Evolutionary conservation across 2,797 vertebrate genomes (phyloP).

Genomic region (Myioborus melanocephalus): DNA sequence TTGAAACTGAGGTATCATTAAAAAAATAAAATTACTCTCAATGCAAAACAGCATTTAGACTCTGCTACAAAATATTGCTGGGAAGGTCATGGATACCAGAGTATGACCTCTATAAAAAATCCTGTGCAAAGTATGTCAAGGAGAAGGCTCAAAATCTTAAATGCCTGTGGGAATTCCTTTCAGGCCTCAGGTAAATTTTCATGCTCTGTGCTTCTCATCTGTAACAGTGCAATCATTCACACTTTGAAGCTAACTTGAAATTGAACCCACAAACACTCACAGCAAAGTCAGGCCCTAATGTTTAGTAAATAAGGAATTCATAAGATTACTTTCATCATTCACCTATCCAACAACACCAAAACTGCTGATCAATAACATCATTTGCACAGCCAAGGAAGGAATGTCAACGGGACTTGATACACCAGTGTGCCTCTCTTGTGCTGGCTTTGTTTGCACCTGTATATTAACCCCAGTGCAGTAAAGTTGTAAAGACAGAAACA

Average conservation of each 20-base stretch:
- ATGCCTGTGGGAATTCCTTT: neutral
- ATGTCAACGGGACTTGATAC: neutral
- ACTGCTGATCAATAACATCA: neutral
- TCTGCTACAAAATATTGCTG: neutral
- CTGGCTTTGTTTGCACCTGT: neutral
- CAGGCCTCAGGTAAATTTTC: neutral
- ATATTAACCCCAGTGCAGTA: neutral
- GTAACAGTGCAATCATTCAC: neutral
- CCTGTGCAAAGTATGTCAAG: neutral
- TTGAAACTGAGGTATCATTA: conserved; percentile 21
- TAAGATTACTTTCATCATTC: neutral
- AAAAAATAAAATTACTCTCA: neutral
- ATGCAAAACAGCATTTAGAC: neutral
- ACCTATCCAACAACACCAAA: neutral
- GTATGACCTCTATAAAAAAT: neutral
- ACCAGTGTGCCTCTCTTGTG: neutral
- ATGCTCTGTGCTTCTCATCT: neutral
- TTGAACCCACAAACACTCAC: neutral
- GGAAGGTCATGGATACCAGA: neutral
- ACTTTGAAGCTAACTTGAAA: neutral
- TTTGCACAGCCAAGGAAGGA: neutral
- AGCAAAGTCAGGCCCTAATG: neutral
- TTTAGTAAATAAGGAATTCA: neutral
- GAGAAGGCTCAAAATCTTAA: neutral
- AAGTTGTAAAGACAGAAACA: neutral